Base-by-base conservation (phyloP, 2,888 invertebrate genomes). In the Cephus runcator region DNA sequence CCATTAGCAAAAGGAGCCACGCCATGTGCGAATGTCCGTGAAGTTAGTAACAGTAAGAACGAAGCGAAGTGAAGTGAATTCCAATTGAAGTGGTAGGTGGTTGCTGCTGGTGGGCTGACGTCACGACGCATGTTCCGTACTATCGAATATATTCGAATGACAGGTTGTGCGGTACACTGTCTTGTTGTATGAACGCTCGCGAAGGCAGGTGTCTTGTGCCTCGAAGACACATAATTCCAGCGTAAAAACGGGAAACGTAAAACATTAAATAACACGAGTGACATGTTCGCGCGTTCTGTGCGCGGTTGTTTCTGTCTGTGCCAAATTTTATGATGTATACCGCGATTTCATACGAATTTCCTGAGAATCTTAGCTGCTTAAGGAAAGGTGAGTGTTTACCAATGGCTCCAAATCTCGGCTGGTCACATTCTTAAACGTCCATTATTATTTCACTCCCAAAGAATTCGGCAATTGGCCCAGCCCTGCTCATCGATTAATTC, bases 61-160 rank as follows among this genome's bases (percentile, higher is more conserved):
- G 56, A 23, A 31, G 71, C 74, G 35, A 30, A 30, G 74, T 34
- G 35, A 34, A 35, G 74, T 35, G 35, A 74, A 34, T 74, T 35
- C 35, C 74, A 74, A 35, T 74, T 35, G 74, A 34, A n/a, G 75
- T 31, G 75, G 30, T 75, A 30, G 75, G 56, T 68, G 56, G 79
- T 76, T 33, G 76, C 73, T 76, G 4, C 73, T 76, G 4, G 69
- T n/a, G 30, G 12, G 11, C 34, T 86, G 87, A 87, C 86, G 86
- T 87, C 87, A 87, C 85, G 85, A 88, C 88, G 88, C 88, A 87
- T 88, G 88, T 86, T 86, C 86, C 83, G 76, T 85, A 82, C 85
- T 88, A 88, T 88, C 87, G 88, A 88, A 88, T 89, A 88, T 88
- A 88, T 87, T 85, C 85, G 86, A 87, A 88, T 90, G 90, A 90